A percentile compares a stretch with the other conserved stretches of the same genome.
Conservation (phyloP, 2,797 vertebrate genomes). For the Myioborus melanocephalus region DNA sequence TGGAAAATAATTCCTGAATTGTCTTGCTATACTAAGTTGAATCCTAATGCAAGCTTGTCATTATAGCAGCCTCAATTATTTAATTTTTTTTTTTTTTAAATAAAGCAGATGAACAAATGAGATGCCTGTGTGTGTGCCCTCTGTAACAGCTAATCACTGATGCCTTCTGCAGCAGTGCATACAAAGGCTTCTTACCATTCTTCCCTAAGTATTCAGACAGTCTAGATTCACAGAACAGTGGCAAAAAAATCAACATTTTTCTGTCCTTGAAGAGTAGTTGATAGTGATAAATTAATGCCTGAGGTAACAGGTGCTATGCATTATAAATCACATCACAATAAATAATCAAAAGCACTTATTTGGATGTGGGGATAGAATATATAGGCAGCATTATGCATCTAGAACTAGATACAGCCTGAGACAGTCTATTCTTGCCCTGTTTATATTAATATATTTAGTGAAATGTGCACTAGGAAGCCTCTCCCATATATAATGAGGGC, state of each 20-base stretch:
- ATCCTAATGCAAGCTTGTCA: background rate
- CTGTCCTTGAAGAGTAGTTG: background rate
- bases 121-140: background rate
- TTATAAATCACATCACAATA: background rate
- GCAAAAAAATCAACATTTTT: background rate
- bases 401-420: background rate
- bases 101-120: background rate
- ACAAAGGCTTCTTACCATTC: background rate
- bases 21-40: background rate
- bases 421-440: background rate
- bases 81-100: background rate
- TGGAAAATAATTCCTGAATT: background rate
- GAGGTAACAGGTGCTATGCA: background rate
- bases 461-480: background rate
- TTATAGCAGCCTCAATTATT: background rate
- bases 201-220: background rate
- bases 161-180: background rate
- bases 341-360: background rate
- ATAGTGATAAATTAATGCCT: slow-evolving; percentile 13
- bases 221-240: background rate
- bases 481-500: background rate
- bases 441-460: background rate
- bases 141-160: background rate
- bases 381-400: background rate
- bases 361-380: background rate